Evolutionary conservation across 2,888 invertebrate genomes (phyloP), one percentile per base, ranked within the genome.

Genomic region (Oeneis ivallda): DNA sequence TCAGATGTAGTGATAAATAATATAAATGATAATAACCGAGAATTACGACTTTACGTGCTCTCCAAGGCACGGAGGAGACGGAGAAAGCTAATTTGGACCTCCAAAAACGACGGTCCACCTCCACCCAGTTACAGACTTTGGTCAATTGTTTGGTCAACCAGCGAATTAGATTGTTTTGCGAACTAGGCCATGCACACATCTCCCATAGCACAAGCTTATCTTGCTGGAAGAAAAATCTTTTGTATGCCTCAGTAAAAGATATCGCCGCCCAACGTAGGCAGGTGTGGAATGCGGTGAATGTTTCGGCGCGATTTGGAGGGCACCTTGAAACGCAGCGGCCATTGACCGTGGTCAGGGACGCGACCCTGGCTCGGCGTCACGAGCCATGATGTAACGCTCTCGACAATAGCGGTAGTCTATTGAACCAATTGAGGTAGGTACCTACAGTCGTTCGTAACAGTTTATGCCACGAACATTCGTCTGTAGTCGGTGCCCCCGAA

Each of bases 341-440:
- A 85, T 91, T 91, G 91, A 87, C 91, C 89, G 88, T 89, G 91
- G 91, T 91, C 90, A 90, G 85, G 91, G 89, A 83, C 88, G 70
- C 78, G 82, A 77, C 86, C 85, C 78, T 87, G 89, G 84, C 85
- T 85, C 75, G 68, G 74, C 74, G 75, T 74, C 75, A 72, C 72
- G 77, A 76, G 75, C 73, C 74, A 58, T 74, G 71, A 74, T 72
- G 73, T 72, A 72, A 73, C 68, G 80, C 64, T 68, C 67, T 66
- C 50, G 54, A 67, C 68, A 70, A 70, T 70, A 69, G 68, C 70
- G 66, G 69, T 64, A 67, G 68, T 66, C 61, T 68, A 69, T 67
- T 66, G 53, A 66, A 53, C 64, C 64, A 81, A 83, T 76, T 71
- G 73, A 73, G 73, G 73, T 73, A 73, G 73, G 72, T 47, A 47